Percentiles rank a stretch among this genome's conserved stretches.
Evolutionary conservation across 2,888 invertebrate species (phyloP).

Genomic region (Chloroclysta siterata): DNA sequence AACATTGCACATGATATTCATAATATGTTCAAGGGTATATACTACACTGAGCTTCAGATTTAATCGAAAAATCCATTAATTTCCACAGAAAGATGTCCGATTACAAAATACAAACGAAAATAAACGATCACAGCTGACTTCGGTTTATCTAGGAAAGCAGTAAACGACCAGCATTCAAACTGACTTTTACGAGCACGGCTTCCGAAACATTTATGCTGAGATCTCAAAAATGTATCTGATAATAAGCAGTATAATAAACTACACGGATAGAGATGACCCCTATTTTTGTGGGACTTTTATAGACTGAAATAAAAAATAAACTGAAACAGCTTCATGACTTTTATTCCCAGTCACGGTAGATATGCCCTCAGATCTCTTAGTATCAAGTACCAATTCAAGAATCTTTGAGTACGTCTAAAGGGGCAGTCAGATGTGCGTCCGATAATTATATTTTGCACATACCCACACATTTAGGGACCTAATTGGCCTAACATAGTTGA

Average conservation of each 20-base stretch:
- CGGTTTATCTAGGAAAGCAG: conserved; percentile 36
- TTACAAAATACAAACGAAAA: conserved; percentile 21
- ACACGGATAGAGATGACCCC: neutral
- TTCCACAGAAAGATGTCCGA: neutral
- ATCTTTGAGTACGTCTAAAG: too few relatives aligned
- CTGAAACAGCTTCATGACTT: too few relatives aligned
- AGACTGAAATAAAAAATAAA: neutral
- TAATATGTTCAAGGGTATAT: neutral
- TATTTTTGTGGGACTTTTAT: neutral
- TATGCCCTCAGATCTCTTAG: too few relatives aligned
- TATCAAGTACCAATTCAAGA: too few relatives aligned
- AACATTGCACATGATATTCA: too few relatives aligned
- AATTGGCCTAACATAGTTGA: too few relatives aligned
- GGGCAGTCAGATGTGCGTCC: too few relatives aligned
- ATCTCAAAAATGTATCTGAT: conserved; percentile 12
- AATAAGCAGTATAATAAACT: neutral
- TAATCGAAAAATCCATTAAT: neutral
- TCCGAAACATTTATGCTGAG: conserved; percentile 42
- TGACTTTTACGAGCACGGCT: conserved; percentile 54
- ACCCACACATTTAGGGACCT: too few relatives aligned
- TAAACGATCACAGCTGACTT: conserved; percentile 34
- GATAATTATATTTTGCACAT: too few relatives aligned
- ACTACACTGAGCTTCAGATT: neutral
- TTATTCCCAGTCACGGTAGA: too few relatives aligned
- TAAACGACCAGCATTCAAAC: conserved; percentile 43